Base-by-base conservation (phyloP, 30 jellyfish, hydroid and myxozoan genomes). In the Pseudorhiza aurosa region DNA sequence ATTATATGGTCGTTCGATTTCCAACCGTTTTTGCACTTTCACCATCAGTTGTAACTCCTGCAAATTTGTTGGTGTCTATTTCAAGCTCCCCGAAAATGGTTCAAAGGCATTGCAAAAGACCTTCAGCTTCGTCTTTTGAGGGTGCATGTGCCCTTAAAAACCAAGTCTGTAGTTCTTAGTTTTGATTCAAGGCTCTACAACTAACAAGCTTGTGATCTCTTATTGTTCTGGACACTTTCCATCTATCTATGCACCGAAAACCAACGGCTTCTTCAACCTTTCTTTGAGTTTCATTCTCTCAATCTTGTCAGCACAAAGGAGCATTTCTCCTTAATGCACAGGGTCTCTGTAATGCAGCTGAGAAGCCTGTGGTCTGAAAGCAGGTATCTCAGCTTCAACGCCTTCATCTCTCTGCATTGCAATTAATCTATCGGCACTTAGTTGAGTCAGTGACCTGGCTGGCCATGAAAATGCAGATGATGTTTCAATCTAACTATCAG, bases 121-220 rank as follows among this genome's bases (percentile, higher is more conserved):
- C 50, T 12, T 12, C 50, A 39, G 50, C 50, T 39, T 12, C 12
- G 50, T 39, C 50, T 39, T 39, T 39, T 5, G 50, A 39, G 50
- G 50, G 24, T 74, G 77, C 76, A 51, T 74, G 43, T 21, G 5
- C 76, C 51, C 40, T 1, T 43, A 50, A 6, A 39, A 39, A n/a
- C n/a, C n/a, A n/a, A n/a, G n/a, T 39, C 50, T 39, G 50, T 39
- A 12, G 50, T 39, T 39, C 50, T 39, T 5, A 39, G 50, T 39
- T 39, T 39, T 39, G 25, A 7, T n/a, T 72, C 10, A 49, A 30
- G 43, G 47, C 47, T 11, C 63, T 24, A 74, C 60, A 49, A 51
- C 87, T 74, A 15, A 51, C 87, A 74, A 51, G 55, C 77, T 74
- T 32, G 77, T 74, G 76, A 42, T 74, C 77, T 51, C 75, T 7